phyloP scores from a whole-genome alignment of 2,113 vertebrate genomes.

The Coryphaenoides rupestris region DNA sequence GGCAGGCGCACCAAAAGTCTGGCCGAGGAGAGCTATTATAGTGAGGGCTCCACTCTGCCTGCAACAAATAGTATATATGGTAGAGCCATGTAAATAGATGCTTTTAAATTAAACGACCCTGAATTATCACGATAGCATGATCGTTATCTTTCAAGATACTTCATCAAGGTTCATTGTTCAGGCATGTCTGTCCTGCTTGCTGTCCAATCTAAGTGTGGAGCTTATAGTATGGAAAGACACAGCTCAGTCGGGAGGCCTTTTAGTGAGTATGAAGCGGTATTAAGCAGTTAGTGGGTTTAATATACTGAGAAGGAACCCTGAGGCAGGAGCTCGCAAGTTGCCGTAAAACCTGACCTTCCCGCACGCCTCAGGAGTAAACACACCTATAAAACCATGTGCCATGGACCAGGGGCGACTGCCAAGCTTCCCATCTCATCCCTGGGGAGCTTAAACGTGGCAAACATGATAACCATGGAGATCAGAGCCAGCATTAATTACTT shows the following conservation, averaged over 20 bases:
- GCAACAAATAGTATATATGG: background rate
- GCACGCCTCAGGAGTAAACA: slow-evolving; percentile 31
- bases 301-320: slow-evolving; percentile 16
- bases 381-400: slow-evolving; percentile 43
- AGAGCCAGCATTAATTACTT: background rate
- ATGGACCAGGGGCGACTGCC: slow-evolving; percentile 11
- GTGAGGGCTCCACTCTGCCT: too few relatives aligned
- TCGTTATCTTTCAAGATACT: background rate
- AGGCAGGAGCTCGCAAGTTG: slow-evolving; percentile 28
- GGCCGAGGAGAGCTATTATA: too few relatives aligned
- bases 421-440: slow-evolving; percentile 21
- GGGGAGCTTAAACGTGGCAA: slow-evolving; percentile 25
- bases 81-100: background rate
- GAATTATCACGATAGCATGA: too few relatives aligned
- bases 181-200: background rate
- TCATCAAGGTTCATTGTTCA: background rate
- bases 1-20: too few relatives aligned
- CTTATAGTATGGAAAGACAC: too few relatives aligned
- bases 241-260: too few relatives aligned
- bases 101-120: background rate
- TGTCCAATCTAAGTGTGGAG: too few relatives aligned
- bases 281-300: slow-evolving; percentile 18
- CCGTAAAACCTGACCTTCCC: slow-evolving; percentile 41
- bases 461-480: slow-evolving; percentile 11
- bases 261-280: too few relatives aligned